Percentiles rank a stretch among this genome's conserved stretches.
phyloP scores from a whole-genome alignment of 2,888 invertebrate species.

The Sinotaia quadrata region DNA sequence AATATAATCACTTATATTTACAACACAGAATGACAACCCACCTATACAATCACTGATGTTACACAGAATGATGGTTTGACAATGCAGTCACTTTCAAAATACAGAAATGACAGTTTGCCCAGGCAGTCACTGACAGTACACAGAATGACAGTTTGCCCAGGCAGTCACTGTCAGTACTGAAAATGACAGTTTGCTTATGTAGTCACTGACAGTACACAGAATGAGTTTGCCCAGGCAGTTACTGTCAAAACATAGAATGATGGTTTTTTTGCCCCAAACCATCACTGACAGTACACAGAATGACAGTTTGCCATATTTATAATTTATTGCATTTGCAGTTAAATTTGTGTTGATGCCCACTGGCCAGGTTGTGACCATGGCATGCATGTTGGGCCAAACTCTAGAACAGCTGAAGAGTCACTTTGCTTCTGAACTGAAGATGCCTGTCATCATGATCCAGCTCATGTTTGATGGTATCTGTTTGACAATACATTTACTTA shows the following conservation, averaged over 20 bases:
- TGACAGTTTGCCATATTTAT: not conserved
- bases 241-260: not conserved
- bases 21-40: not conserved
- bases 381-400: slow-evolving; percentile 68
- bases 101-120: not conserved
- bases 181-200: not conserved
- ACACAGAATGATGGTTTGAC: not conserved
- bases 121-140: not conserved
- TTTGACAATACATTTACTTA: no score
- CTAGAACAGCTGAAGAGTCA: slow-evolving; percentile 65
- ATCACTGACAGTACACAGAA: not conserved
- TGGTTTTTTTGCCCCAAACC: not conserved
- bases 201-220: no score
- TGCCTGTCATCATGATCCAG: slow-evolving; percentile 62
- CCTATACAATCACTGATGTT: no score
- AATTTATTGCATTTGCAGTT: slow-evolving; percentile 51
- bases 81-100: not conserved
- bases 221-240: not conserved
- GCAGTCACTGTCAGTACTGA: not conserved
- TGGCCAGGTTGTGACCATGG: slow-evolving; percentile 68
- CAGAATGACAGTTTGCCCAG: not conserved
- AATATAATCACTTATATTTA: no score
- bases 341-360: slow-evolving; percentile 71
- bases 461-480: slow-evolving; percentile 70
- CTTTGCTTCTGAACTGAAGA: slow-evolving; percentile 68